These are phyloP conservation scores for Hemicordylus capensis DNA, from an alignment of 2,113 vertebrate species.

Conservation along the genomic window DNA sequence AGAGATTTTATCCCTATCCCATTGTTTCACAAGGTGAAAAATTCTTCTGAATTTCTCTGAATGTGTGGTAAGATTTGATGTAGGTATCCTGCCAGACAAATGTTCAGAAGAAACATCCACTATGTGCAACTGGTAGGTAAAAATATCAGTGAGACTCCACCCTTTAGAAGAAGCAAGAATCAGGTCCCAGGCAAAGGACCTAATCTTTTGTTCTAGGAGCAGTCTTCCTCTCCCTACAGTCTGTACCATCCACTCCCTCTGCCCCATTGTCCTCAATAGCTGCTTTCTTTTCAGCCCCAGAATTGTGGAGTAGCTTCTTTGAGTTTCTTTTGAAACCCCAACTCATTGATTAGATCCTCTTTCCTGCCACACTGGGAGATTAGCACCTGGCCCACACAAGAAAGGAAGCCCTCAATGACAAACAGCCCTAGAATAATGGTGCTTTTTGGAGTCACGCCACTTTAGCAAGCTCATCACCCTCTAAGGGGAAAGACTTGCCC, in stretches of 20 bases:
- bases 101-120: not conserved
- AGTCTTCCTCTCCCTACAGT: not conserved
- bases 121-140: not conserved
- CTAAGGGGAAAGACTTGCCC: not conserved
- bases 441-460: rapidly evolving
- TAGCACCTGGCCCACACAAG: constrained; percentile 40
- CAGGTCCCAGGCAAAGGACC: no score
- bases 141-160: not conserved
- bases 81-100: not conserved
- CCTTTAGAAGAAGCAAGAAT: not conserved
- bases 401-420: not conserved
- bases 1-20: not conserved
- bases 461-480: not conserved
- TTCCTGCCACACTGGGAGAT: not conserved
- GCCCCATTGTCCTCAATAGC: not conserved
- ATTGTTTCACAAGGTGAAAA: not conserved
- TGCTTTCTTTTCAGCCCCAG: not conserved
- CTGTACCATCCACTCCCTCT: no score
- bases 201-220: no score
- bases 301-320: not conserved
- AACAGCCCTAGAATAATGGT: not conserved
- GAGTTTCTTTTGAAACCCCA: not conserved
- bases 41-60: not conserved
- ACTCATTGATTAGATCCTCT: rapidly evolving
- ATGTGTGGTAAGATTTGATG: not conserved